These are phyloP conservation scores for Ormyrus pomaceus DNA, from an alignment of 2,888 invertebrate genomes.

Conservation along the genomic window DNA sequence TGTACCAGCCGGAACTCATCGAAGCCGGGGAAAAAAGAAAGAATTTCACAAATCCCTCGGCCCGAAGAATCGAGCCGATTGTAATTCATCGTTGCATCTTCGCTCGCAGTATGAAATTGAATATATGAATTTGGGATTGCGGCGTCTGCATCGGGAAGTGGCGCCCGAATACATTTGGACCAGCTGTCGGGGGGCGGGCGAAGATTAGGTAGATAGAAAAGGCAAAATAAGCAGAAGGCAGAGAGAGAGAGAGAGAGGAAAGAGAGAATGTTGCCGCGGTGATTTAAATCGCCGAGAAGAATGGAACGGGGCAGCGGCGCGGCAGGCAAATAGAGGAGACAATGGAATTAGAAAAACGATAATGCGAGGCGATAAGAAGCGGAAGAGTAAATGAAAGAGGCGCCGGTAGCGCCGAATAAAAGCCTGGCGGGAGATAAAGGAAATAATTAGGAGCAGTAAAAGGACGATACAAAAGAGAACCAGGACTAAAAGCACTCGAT, in stretches of 20 bases:
- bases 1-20: too few relatives aligned
- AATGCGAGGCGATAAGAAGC: slow-evolving; percentile 43
- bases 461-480: slow-evolving; percentile 12
- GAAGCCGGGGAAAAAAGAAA: too few relatives aligned
- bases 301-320: background rate
- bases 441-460: slow-evolving; percentile 42
- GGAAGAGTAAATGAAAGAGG: slow-evolving; percentile 32
- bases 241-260: background rate
- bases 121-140: slow-evolving; percentile 61
- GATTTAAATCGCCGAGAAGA: slow-evolving; percentile 32
- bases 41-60: too few relatives aligned
- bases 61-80: slow-evolving; percentile 4
- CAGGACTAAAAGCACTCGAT: slow-evolving; percentile 19
- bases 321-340: slow-evolving; percentile 11
- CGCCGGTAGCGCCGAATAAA: background rate
- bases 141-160: slow-evolving; percentile 29
- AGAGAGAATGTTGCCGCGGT: background rate
- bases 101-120: slow-evolving; percentile 57
- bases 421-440: slow-evolving; percentile 38
- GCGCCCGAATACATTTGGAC: slow-evolving; percentile 9
- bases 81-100: slow-evolving; percentile 48
- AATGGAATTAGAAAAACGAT: slow-evolving; percentile 34
- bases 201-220: background rate
- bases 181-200: background rate
- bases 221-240: too few relatives aligned